Conservation (phyloP, 2,888 invertebrate species). For the Cephonodes hylas region DNA sequence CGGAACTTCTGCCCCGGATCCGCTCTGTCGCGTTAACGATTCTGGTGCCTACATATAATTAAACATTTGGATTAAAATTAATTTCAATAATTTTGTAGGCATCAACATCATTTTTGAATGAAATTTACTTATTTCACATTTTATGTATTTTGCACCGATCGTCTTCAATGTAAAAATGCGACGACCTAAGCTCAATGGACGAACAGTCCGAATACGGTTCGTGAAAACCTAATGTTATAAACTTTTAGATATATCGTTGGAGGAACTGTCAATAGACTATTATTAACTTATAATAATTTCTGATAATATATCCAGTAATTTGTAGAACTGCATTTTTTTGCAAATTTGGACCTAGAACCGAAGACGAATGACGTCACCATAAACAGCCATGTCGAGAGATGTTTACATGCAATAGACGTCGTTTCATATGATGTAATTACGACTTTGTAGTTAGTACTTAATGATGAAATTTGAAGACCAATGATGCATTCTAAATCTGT, state of each 20-base stretch:
- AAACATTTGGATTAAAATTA: not conserved
- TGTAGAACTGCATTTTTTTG: too few species aligned
- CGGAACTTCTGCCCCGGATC: not conserved
- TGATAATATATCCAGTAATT: too few species aligned
- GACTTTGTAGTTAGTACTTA: too few species aligned
- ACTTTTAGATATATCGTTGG: not conserved
- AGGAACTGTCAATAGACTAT: too few species aligned
- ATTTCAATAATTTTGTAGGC: constrained; percentile 1
- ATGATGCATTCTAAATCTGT: too few species aligned
- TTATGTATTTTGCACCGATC: not conserved
- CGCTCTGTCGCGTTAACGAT: not conserved
- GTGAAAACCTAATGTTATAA: not conserved
- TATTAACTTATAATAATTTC: too few species aligned
- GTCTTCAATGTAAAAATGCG: not conserved
- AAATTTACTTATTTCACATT: not conserved
- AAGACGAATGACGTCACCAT: too few species aligned
- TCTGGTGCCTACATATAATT: constrained; percentile 18
- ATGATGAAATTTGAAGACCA: too few species aligned
- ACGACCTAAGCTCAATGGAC: not conserved
- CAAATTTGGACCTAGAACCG: too few species aligned
- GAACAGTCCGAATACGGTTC: not conserved
- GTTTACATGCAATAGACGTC: too few species aligned
- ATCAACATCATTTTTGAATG: not conserved
- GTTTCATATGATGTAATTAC: too few species aligned
- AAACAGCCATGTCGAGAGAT: too few species aligned